Percentiles rank a stretch among this genome's conserved stretches.
These are phyloP conservation scores for Babylonia areolata DNA, from an alignment of 1,140 invertebrate genomes.

Conservation along the genomic window DNA sequence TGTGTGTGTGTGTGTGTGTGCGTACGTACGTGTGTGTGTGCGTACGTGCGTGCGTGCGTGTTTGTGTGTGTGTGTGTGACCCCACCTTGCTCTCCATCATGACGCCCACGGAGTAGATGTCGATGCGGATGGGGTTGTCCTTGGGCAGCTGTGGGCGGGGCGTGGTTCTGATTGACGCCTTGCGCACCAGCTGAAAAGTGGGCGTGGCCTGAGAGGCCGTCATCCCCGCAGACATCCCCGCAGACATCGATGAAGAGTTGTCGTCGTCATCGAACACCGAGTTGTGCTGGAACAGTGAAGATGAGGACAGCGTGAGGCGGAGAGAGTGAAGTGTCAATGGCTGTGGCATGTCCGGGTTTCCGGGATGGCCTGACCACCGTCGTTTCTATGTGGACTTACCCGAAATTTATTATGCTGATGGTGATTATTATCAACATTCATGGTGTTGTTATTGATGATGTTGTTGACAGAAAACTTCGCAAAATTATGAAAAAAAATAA, in stretches of 20 bases:
- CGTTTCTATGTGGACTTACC: not conserved
- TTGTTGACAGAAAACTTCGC: no score
- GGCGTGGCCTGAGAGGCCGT: constrained; percentile 28
- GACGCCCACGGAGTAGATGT: constrained; percentile 67
- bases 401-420: not conserved
- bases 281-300: not conserved
- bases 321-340: no score
- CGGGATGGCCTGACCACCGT: not conserved
- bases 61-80: not conserved
- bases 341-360: no score
- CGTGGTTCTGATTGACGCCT: constrained; percentile 37
- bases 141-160: constrained; percentile 27
- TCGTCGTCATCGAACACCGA: constrained; percentile 31
- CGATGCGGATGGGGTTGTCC: constrained; percentile 56
- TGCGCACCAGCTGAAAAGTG: constrained; percentile 47
- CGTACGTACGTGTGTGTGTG: not conserved
- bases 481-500: no score
- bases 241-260: constrained; percentile 28
- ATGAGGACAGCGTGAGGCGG: no score
- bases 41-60: not conserved
- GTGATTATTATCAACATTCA: no score
- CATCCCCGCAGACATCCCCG: not conserved
- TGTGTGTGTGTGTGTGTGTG: not conserved
- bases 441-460: no score
- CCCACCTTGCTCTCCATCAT: constrained; percentile 66